Evolutionary conservation across 53 echinoderm and acorn worm species (phyloP).

Genomic region (Actinopyga echinites): DNA sequence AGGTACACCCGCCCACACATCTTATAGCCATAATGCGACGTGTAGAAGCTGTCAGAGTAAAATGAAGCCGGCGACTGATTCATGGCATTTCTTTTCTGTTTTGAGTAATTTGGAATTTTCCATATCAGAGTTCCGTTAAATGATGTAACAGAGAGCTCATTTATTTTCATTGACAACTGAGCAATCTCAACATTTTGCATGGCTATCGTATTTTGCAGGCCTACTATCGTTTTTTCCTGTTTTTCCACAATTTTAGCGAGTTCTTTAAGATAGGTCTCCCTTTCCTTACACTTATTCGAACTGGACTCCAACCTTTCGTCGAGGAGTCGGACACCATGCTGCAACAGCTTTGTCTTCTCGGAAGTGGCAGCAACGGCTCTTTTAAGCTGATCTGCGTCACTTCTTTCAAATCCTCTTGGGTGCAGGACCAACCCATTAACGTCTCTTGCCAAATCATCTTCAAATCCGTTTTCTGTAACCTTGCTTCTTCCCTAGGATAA

Average conservation of each 20-base stretch:
- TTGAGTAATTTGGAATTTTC: slow-evolving; percentile 38
- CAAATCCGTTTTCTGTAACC: no score
- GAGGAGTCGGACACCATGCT: background rate
- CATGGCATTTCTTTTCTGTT: slow-evolving; percentile 40
- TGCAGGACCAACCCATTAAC: no score
- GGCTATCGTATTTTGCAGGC: slow-evolving; percentile 1
- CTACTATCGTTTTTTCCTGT: background rate
- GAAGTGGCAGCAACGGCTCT: background rate
- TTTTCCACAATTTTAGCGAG: slow-evolving; percentile 2
- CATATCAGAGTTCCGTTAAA: slow-evolving; percentile 41
- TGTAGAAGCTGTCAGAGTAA: slow-evolving; percentile 84
- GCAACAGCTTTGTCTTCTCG: background rate
- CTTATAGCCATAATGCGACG: slow-evolving; percentile 68
- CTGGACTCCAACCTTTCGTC: background rate
- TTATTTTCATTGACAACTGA: slow-evolving; percentile 12
- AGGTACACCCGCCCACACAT: slow-evolving; percentile 59
- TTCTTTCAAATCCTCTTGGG: no score
- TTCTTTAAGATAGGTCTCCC: slow-evolving; percentile 1
- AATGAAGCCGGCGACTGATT: slow-evolving; percentile 60
- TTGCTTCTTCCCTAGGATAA: no score
- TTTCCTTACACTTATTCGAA: background rate
- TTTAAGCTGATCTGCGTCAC: background rate
- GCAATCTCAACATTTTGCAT: slow-evolving; percentile 19
- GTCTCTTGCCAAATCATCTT: no score
- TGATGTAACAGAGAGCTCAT: background rate